phyloP scores from a whole-genome alignment of 2,113 vertebrate species.

The Heptranchias perlo region DNA sequence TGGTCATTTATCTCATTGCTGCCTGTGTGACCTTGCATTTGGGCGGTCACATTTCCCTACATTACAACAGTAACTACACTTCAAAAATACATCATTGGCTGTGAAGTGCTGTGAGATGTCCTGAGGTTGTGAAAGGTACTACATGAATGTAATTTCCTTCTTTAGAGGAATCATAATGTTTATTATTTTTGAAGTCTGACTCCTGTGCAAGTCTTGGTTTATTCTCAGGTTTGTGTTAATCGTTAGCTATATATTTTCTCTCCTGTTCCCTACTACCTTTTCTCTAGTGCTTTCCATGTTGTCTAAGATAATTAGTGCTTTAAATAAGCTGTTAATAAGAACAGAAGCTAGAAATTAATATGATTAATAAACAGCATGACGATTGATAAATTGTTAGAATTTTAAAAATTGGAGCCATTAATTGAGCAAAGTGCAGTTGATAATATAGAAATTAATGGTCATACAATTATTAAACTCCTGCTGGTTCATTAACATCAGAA shows the following conservation, averaged over 20 bases:
- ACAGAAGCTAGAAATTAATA: not conserved
- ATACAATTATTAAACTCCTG: too few relatives aligned
- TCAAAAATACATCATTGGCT: too few relatives aligned
- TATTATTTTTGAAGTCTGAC: not conserved
- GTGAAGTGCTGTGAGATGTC: too few relatives aligned
- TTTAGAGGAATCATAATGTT: not conserved
- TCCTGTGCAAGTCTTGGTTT: not conserved
- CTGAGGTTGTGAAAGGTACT: not conserved
- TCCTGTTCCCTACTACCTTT: not conserved
- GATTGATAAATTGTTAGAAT: not conserved
- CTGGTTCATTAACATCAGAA: too few relatives aligned
- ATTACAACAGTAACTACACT: too few relatives aligned
- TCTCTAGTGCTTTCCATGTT: not conserved
- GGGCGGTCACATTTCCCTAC: too few relatives aligned
- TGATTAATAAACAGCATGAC: not conserved
- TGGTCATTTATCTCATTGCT: not conserved
- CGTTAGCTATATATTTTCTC: not conserved
- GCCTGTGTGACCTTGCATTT: not conserved
- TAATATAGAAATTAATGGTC: not conserved
- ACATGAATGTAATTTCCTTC: not conserved
- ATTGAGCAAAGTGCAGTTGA: not conserved
- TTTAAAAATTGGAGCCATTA: not conserved
- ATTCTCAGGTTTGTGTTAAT: not conserved
- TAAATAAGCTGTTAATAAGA: not conserved
- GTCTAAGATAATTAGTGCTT: not conserved